Evolutionary conservation across 1,140 invertebrate species (phyloP).

Genomic region (Araneus ventricosus): DNA sequence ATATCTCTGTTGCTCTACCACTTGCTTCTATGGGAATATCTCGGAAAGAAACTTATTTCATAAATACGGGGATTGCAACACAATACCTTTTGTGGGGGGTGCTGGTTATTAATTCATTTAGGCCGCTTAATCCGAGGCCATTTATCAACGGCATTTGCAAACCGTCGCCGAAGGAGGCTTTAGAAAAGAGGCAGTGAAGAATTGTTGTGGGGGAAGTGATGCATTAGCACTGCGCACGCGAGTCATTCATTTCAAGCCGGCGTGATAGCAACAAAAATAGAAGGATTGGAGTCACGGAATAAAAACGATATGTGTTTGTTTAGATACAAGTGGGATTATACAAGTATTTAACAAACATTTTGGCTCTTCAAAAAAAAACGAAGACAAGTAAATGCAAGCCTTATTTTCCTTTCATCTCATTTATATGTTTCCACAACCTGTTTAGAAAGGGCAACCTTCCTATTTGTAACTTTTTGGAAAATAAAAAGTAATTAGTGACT

Average conservation of each 20-base stretch:
- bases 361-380: too few species aligned
- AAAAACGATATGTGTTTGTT: background rate
- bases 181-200: constrained; percentile 13
- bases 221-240: constrained; percentile 24
- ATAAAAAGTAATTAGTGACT: too few species aligned
- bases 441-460: too few species aligned
- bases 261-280: constrained; percentile 10
- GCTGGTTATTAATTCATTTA: constrained; percentile 37
- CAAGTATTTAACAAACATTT: too few species aligned
- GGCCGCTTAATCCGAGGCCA: background rate
- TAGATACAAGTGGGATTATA: too few species aligned
- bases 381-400: too few species aligned
- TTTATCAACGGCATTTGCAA: constrained; percentile 25
- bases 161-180: background rate
- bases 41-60: background rate
- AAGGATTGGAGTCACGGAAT: background rate
- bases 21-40: too few species aligned
- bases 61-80: background rate
- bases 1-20: too few species aligned
- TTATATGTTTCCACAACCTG: too few species aligned
- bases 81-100: background rate
- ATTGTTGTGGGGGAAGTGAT: constrained; percentile 34
- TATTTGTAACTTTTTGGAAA: too few species aligned
- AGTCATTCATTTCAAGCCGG: background rate
- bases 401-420: too few species aligned